These are phyloP conservation scores for Iselma pallidipennis DNA, from an alignment of 2,888 invertebrate genomes.

Conservation along the genomic window DNA sequence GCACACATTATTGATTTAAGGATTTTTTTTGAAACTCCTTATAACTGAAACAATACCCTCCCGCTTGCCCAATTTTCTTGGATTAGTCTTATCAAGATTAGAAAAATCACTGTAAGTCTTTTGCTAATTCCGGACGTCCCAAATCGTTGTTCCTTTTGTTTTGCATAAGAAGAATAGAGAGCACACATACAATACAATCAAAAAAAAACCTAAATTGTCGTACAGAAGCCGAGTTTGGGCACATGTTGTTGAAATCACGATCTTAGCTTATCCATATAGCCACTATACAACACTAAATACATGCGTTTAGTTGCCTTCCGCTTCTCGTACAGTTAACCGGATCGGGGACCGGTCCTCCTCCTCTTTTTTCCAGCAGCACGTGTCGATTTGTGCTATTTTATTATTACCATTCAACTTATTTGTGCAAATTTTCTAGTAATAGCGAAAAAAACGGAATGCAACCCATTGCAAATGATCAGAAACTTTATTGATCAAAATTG, in stretches of 20 bases:
- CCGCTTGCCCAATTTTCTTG: too few relatives aligned
- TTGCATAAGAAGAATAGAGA: too few relatives aligned
- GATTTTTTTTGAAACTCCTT: too few relatives aligned
- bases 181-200: too few relatives aligned
- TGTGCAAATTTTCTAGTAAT: slow-evolving; percentile 10
- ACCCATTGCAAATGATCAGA: slow-evolving; percentile 4
- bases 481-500: too few relatives aligned
- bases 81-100: too few relatives aligned
- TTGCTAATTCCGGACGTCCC: too few relatives aligned
- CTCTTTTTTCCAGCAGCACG: background rate
- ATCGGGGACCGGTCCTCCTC: slow-evolving; percentile 10
- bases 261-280: slow-evolving; percentile 21
- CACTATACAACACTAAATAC: slow-evolving; percentile 25
- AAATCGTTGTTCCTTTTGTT: too few relatives aligned
- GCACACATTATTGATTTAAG: too few relatives aligned
- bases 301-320: slow-evolving; percentile 38
- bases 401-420: background rate
- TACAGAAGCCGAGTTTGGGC: slow-evolving; percentile 17
- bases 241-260: slow-evolving; percentile 17
- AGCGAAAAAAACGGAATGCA: slow-evolving; percentile 5
- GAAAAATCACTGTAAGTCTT: too few relatives aligned
- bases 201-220: too few relatives aligned
- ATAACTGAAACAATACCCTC: too few relatives aligned
- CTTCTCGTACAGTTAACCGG: slow-evolving; percentile 35
- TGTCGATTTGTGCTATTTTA: background rate